Evolutionary conservation across 2,888 invertebrate species (phyloP).

Genomic region (Volucella zonaria): DNA sequence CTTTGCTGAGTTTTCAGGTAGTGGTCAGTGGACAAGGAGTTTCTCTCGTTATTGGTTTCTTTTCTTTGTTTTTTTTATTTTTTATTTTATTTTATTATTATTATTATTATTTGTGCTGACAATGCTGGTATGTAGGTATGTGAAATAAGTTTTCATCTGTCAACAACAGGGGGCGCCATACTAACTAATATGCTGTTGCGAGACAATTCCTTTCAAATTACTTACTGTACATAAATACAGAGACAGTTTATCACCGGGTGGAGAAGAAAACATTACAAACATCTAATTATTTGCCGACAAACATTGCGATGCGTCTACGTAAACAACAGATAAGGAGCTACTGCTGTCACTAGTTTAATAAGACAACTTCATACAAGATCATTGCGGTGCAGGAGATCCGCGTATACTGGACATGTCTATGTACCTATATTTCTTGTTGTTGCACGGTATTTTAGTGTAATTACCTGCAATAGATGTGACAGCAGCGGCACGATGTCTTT

Average conservation of each 20-base stretch:
- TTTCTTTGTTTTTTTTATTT: conserved; percentile 28
- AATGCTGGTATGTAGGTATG: conserved; percentile 6
- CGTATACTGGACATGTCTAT: too few relatives aligned
- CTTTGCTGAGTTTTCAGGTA: not conserved
- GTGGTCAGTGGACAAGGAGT: conserved; percentile 17
- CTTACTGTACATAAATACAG: conserved; percentile 46
- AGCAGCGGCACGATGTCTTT: conserved; percentile 56
- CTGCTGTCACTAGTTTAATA: conserved; percentile 65
- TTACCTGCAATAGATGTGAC: conserved; percentile 47
- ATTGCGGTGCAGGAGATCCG: not conserved
- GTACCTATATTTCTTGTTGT: conserved; percentile 7
- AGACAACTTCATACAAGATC: conserved; percentile 65
- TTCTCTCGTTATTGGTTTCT: conserved; percentile 7
- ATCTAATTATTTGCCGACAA: conserved; percentile 72
- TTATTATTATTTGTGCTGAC: too few relatives aligned
- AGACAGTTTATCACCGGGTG: conserved; percentile 45
- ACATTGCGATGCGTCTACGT: conserved; percentile 43
- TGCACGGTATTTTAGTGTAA: conserved; percentile 49
- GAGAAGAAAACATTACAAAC: conserved; percentile 51
- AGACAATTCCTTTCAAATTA: conserved; percentile 57
- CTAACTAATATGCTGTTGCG: conserved; percentile 19
- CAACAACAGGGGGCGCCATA: conserved; percentile 67
- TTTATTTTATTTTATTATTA: not conserved
- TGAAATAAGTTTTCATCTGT: conserved; percentile 59
- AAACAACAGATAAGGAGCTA: conserved; percentile 48